Base-by-base conservation (phyloP, 2,888 invertebrate genomes). In the Lasioglossum leucozonium region DNA sequence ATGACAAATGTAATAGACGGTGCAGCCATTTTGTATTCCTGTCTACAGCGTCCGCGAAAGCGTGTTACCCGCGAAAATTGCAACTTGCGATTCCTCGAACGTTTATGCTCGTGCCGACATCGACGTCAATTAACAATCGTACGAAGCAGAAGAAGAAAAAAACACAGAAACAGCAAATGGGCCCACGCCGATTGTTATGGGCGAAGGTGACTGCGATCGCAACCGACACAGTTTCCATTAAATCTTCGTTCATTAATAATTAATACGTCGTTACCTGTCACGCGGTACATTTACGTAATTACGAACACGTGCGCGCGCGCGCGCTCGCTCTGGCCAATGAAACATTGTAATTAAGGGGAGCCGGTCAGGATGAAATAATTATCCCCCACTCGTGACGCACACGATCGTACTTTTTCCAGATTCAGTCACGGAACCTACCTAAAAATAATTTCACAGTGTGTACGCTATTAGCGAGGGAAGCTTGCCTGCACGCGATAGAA, bases 171-270 rank as follows among this genome's bases (percentile, higher is more conserved):
- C 2, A 30, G 47, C 26, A 16, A 75, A 65, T 34, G 30, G 40
- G 34, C 51, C 30, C 26, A 62, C 22, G 37, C 26, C 42, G 37
- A 34, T 62, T 74, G 34, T 75, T 47, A 44, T n/a, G 13, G 13
- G 47, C 44, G 76, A 51, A 55, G 58, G 22, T 30, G 34, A 72
- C 40, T 47, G 51, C 79, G 73, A 74, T 77, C 69, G 34, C 67
- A 77, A 77, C 44, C 81, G 79, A 85, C 89, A 89, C 82, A 71
- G 72, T 87, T 89, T 79, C 79, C 73, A 71, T 72, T 79, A 84
- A 80, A 82, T 82, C 47, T n/a, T 22, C 77, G 62, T 72, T 74
- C 81, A 76, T 83, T 81, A 79, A 75, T 85, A 82, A 87, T 85
- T 79, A 76, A 87, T 87, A 74, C 47, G 58, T 72, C n/a, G 77